Evolutionary conservation across 2,113 vertebrate species (phyloP).

Genomic region (Zosterops pallidus): DNA sequence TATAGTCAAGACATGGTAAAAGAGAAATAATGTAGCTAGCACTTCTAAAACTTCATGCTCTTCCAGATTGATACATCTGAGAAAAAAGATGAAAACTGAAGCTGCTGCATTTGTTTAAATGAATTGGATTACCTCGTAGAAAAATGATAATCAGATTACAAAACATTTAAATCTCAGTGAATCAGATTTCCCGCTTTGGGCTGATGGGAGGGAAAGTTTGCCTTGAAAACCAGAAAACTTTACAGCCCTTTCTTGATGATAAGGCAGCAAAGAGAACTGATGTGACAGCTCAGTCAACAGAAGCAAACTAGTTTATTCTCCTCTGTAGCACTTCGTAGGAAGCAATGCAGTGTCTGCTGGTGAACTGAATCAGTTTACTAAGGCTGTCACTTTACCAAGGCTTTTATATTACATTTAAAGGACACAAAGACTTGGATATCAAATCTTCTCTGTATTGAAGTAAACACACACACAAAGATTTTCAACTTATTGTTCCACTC

Average conservation of each 20-base stretch:
- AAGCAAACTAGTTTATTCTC: background rate
- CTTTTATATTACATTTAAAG: background rate
- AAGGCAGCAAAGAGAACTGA: background rate
- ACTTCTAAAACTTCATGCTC: background rate
- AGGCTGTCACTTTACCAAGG: background rate
- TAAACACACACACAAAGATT: background rate
- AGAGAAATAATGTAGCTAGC: background rate
- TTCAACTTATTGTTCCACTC: background rate
- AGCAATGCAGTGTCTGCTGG: background rate
- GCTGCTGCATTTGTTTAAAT: background rate
- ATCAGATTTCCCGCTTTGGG: background rate
- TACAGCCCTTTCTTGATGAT: background rate
- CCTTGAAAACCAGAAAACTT: background rate
- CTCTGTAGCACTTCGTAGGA: background rate
- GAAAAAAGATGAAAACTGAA: background rate
- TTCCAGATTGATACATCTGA: background rate
- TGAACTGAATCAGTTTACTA: background rate
- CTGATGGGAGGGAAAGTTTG: background rate
- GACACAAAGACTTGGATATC: fast-evolving
- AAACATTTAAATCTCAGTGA: background rate
- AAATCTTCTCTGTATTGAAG: background rate
- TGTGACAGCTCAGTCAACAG: background rate
- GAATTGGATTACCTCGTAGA: background rate
- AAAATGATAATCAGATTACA: background rate
- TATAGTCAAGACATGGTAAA: background rate